A percentile compares a stretch with the other conserved stretches of the same genome.
Evolutionary conservation across 2,888 invertebrate species (phyloP).

Genomic region (Brenthis daphne): DNA sequence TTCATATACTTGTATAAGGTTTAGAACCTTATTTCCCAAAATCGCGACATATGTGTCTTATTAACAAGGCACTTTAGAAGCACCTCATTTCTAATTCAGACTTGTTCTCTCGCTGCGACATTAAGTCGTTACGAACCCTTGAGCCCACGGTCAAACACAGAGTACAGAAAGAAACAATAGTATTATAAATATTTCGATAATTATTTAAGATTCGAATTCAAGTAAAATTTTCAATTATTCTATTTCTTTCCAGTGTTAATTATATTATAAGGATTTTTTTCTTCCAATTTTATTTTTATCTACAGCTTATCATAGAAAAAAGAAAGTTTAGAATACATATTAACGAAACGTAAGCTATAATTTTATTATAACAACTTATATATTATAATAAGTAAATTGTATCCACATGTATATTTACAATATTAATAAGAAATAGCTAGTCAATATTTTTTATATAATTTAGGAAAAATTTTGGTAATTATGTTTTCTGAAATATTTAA

Average conservation of each 20-base stretch:
- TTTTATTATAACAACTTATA: no score
- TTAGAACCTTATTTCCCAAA: conserved; percentile 35
- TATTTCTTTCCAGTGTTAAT: no score
- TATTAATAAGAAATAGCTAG: no score
- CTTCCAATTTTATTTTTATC: no score
- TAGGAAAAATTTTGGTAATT: no score
- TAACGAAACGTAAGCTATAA: no score
- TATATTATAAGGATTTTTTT: no score
- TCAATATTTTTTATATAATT: no score
- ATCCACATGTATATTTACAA: neutral
- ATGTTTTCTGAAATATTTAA: no score
- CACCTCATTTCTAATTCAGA: conserved; percentile 79
- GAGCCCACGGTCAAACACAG: conserved; percentile 46
- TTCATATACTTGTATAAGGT: conserved; percentile 1
- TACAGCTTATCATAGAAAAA: no score
- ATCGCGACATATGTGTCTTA: conserved; percentile 69
- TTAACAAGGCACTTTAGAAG: conserved; percentile 64
- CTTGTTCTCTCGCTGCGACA: conserved; percentile 66
- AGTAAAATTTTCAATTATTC: no score
- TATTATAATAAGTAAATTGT: neutral
- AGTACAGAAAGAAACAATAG: conserved; percentile 26
- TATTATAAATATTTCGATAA: neutral
- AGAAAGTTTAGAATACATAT: no score
- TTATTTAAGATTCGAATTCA: neutral
- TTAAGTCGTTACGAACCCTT: conserved; percentile 75